These are phyloP conservation scores for Caerostris extrusa DNA, from an alignment of 1,140 invertebrate species.

Conservation along the genomic window DNA sequence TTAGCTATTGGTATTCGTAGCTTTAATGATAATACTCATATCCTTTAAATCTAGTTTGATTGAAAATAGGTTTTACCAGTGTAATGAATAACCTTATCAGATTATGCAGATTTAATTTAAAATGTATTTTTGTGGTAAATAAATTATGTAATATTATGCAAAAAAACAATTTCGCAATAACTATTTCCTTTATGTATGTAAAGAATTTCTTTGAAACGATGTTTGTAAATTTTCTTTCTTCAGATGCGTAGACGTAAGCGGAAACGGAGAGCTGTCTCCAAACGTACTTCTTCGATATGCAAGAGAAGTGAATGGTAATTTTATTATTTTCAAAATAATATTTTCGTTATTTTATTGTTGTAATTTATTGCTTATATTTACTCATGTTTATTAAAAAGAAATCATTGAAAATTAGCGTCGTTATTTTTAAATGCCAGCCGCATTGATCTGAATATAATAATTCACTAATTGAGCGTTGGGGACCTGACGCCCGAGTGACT, in stretches of 20 bases:
- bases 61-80: background rate
- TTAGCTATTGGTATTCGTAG: too few species aligned
- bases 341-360: too few species aligned
- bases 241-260: slow-evolving; percentile 70
- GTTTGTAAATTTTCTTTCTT: background rate
- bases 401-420: too few species aligned
- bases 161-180: background rate
- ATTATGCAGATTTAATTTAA: background rate
- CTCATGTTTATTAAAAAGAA: too few species aligned
- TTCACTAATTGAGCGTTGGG: too few species aligned
- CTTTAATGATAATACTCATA: too few species aligned
- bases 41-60: background rate
- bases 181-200: background rate
- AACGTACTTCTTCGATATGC: background rate
- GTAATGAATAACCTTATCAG: background rate
- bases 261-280: slow-evolving; percentile 42
- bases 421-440: too few species aligned
- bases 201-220: background rate
- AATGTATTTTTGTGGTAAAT: background rate
- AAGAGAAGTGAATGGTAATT: slow-evolving; percentile 29
- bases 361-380: too few species aligned
- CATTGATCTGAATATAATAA: too few species aligned
- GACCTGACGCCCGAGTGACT: too few species aligned
- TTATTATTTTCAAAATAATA: too few species aligned
- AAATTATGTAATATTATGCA: too few species aligned